Evolutionary conservation across 2,113 vertebrate genomes (phyloP), one percentile per base, ranked within the genome.

Genomic region (Nesoenas mayeri): DNA sequence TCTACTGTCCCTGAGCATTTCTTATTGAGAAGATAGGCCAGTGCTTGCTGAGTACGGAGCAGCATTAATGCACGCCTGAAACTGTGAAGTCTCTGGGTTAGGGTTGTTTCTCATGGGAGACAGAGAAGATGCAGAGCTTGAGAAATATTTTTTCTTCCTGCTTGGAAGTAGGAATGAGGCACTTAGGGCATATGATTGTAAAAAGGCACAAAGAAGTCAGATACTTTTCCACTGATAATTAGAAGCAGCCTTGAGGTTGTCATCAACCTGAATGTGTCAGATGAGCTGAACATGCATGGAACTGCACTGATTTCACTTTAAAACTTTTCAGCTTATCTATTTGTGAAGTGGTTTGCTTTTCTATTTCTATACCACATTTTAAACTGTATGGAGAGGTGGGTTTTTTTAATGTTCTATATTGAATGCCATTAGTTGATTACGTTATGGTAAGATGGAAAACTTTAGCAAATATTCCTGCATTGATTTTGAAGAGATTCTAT

Each of bases 181-280:
- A 85, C 58, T 91, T 50, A 26, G 44, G 94, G 83, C 80, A 70
- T 28, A 3, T 5, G 70, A 54, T 36, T 61, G 57, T 34, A 44
- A 51, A 88, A 93, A 88, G 65, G 48, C 66, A 36, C 83, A 50
- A 84, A 88, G 57, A 60, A 89, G 69, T 88, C 92, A 74, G 75
- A 88, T 8, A 78, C 0, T 0, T 83, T 48, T 84, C 60, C 15
- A 19, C 34, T 6, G 60, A 67, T 89, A 87, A 89, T 81, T 67
- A 84, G 57, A 91, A 87, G 77, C 89, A 95, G 77, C 96, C 91
- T 93, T 84, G 67, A 85, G 82, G 82, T 92, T 97, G 90, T 93
- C 67, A 77, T 97, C 91, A 77, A 90, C 90, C 88, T 95, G 88
- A 89, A 88, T 70, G 79, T 94, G 95, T 93, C 71, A 90, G 69